Base-by-base conservation (phyloP, 2,113 vertebrate genomes). In the Fregetta grallaria region DNA sequence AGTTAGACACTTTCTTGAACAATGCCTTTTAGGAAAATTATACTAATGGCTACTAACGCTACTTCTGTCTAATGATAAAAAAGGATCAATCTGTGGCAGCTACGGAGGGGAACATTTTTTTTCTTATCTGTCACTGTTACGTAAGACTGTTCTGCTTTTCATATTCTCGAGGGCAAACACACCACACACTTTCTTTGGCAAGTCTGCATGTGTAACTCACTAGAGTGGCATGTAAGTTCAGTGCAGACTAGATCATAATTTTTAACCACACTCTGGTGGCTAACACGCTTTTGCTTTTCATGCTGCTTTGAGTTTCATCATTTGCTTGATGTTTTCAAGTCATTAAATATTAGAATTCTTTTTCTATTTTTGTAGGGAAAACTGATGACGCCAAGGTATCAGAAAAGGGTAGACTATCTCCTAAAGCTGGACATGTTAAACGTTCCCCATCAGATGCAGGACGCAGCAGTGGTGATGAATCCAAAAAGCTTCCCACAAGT, bases 311-410 rank as follows among this genome's bases (percentile, higher is more conserved):
- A 94, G 96, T 96, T 96, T 93, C 90, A 95, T 94, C 93, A 95
- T 96, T 95, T 97, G 92, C 90, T 94, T 26, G 86, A 91, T 95
- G 93, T 97, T 97, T 97, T 86, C 95, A 84, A 95, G 76, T 94
- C 86, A 88, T 97, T 91, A 95, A 97, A 96, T 94, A 96, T 96
- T 95, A 96, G 93, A 97, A 93, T 95, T 96, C 67, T 96, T 93
- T 90, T 97, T 94, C 90, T 94, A 75, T 97, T 95, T 96, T 93
- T 91, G 50, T 86, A 99, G 99, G 98, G 94, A 99, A 99, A 98
- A 99, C 99, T 7, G 99, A 99, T 32, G 99, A 99, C 74, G 98
- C 99, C 70, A 99, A 99, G 97, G 99, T 99, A 78, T 99, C 99
- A 29, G 99, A 99, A 97, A 99, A 99, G 96, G 99, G 99, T 73